These are phyloP conservation scores for Hystrix cristata DNA, from an alignment of 2,113 vertebrate species.

Conservation along the genomic window DNA sequence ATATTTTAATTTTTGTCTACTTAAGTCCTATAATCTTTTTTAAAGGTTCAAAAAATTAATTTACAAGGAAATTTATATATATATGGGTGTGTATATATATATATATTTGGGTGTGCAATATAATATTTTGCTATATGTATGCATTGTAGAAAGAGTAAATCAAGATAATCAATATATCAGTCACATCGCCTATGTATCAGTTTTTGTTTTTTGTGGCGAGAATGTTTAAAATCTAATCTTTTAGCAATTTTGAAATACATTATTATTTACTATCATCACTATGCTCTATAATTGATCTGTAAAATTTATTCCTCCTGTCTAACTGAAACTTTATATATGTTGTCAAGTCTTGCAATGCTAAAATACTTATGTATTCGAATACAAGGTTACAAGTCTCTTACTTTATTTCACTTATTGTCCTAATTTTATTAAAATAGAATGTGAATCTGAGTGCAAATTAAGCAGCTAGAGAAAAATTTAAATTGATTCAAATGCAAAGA, in stretches of 20 bases:
- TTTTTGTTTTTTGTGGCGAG: background rate
- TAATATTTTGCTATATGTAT: background rate
- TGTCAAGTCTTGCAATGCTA: constrained; percentile 32
- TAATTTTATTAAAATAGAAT: constrained; percentile 48
- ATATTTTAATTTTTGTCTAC: constrained; percentile 61
- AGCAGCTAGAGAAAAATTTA: constrained; percentile 48
- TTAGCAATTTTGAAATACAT: background rate
- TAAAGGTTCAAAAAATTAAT: background rate
- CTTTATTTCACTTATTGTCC: constrained; percentile 51
- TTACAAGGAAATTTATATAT: background rate
- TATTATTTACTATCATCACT: background rate
- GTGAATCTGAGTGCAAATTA: constrained; percentile 37
- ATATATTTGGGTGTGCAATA: background rate
- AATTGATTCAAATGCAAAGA: constrained; percentile 20
- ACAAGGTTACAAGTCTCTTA: constrained; percentile 5
- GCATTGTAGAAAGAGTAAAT: background rate
- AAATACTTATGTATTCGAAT: constrained; percentile 64
- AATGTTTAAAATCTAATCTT: background rate
- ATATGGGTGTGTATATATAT: background rate
- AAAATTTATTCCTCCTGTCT: background rate
- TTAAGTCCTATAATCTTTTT: background rate
- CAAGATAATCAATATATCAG: background rate
- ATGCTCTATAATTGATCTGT: background rate
- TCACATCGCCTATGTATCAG: background rate
- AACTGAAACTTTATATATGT: background rate